A percentile compares a stretch with the other conserved stretches of the same genome.
These are phyloP conservation scores for Apaloderma vittatum DNA, from an alignment of 2,113 vertebrate genomes.

Conservation along the genomic window DNA sequence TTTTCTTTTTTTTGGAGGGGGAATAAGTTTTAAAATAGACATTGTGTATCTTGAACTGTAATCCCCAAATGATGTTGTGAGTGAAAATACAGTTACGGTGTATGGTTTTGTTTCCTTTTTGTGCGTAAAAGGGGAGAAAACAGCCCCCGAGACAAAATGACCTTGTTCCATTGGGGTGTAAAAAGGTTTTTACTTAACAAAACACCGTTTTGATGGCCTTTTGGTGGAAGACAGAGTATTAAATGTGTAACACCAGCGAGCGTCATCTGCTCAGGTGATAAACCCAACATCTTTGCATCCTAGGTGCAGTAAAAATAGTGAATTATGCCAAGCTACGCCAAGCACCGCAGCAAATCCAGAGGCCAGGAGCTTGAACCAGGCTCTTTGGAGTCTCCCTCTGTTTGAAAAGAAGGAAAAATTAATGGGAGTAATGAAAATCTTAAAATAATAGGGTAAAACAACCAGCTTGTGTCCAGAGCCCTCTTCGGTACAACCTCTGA, in stretches of 20 bases:
- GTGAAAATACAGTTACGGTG: neutral
- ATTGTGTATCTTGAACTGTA: neutral
- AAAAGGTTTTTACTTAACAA: too few relatives aligned
- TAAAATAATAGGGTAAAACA: neutral
- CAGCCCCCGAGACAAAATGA: neutral
- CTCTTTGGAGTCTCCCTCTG: neutral
- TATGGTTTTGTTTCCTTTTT: neutral
- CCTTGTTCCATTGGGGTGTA: neutral
- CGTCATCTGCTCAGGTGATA: neutral
- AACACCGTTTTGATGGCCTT: neutral
- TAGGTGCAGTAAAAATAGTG: neutral
- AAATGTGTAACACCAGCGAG: too few relatives aligned
- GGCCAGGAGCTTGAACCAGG: neutral
- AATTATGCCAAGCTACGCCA: fast-evolving
- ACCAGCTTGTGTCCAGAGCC: neutral
- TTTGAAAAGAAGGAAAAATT: neutral
- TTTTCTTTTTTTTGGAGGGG: neutral
- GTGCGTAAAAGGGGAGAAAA: neutral
- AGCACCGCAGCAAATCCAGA: neutral
- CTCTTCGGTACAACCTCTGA: neutral
- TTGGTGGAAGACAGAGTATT: neutral
- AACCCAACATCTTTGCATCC: neutral
- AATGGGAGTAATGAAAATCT: neutral
- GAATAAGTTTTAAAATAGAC: neutral
- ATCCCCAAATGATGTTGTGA: neutral